These are phyloP conservation scores for Diogma glabrata DNA, from an alignment of 2,888 invertebrate species.

Conservation along the genomic window DNA sequence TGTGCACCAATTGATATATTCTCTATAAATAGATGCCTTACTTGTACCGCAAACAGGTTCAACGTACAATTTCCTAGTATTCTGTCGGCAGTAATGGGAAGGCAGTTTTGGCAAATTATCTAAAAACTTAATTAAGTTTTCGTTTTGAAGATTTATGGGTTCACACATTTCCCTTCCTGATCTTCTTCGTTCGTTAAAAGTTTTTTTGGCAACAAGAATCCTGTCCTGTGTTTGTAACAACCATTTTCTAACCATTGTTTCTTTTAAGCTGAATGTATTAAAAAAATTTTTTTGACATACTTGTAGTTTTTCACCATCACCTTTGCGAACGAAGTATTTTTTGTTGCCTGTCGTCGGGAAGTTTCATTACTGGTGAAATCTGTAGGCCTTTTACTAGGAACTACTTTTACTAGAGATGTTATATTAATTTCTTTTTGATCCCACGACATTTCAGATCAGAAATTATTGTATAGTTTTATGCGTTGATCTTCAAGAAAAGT, in stretches of 20 bases:
- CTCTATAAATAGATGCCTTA: too few relatives aligned
- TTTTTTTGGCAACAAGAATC: not conserved
- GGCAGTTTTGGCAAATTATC: conserved; percentile 7
- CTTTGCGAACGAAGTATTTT: not conserved
- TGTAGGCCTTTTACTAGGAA: too few relatives aligned
- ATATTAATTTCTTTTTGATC: too few relatives aligned
- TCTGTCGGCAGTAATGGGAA: conserved; percentile 1
- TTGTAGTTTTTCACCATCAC: not conserved
- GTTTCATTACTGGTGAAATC: too few relatives aligned
- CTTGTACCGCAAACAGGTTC: not conserved
- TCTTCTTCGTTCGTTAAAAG: not conserved
- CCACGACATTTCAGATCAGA: too few relatives aligned
- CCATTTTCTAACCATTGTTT: not conserved
- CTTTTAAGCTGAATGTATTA: not conserved
- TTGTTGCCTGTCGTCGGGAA: not conserved
- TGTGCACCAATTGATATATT: too few relatives aligned
- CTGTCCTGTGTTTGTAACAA: not conserved
- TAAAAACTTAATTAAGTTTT: conserved; percentile 3
- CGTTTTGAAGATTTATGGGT: not conserved
- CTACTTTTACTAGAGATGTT: not conserved
- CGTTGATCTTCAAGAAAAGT: too few relatives aligned
- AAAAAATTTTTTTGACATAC: not conserved
- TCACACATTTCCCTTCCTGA: not conserved
- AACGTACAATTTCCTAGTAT: conserved; percentile 6
- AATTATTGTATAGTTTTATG: too few relatives aligned